Percentiles rank a stretch among this genome's conserved stretches.
Evolutionary conservation across 2,113 vertebrate genomes (phyloP).

Genomic region (Actinemys pallida): DNA sequence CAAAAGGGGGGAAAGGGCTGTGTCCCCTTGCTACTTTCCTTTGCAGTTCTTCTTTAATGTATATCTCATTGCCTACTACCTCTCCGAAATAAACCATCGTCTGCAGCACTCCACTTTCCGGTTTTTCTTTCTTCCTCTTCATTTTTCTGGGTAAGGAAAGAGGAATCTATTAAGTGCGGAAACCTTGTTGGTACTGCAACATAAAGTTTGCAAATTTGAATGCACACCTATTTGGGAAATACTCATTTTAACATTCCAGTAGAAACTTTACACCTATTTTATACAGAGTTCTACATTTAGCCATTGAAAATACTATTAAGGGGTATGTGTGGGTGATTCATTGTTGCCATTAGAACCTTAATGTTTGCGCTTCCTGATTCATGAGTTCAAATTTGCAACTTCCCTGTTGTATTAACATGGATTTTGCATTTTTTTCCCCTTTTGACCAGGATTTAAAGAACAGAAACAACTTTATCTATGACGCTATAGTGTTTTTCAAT

Average conservation of each 20-base stretch:
- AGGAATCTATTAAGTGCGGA: background rate
- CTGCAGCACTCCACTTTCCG: background rate
- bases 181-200: background rate
- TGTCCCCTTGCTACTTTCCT: background rate
- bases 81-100: background rate
- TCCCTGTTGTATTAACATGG: background rate
- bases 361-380: background rate
- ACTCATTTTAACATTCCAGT: background rate
- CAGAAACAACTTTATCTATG: background rate
- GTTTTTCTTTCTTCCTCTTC: background rate
- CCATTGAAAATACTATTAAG: background rate
- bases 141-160: background rate
- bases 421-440: background rate
- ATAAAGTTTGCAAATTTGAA: background rate
- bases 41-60: background rate
- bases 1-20: background rate
- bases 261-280: background rate
- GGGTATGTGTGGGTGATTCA: background rate
- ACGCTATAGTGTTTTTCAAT: background rate
- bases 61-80: background rate
- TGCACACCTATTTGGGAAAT: background rate
- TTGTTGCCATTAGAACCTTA: background rate
- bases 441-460: background rate
- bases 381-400: background rate
- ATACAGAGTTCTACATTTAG: background rate